A percentile compares a stretch with the other conserved stretches of the same genome.
phyloP scores from a whole-genome alignment of 1,140 invertebrate genomes.

The Dendrolimus kikuchii region DNA sequence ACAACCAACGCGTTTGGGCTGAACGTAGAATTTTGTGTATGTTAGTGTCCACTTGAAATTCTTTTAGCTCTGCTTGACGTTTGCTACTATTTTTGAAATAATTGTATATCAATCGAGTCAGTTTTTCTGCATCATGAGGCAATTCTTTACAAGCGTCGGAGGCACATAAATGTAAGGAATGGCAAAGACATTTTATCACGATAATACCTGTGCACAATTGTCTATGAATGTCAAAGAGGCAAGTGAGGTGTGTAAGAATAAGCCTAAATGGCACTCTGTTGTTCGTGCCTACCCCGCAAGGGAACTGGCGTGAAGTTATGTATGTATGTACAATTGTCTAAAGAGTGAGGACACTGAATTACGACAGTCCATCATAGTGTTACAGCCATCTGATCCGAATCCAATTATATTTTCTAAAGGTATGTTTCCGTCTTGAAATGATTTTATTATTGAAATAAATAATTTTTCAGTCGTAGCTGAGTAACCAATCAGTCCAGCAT shows the following conservation, averaged over 20 bases:
- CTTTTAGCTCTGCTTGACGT: conserved; percentile 13
- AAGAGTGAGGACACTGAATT: conserved; percentile 1
- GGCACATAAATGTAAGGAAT: too few relatives aligned
- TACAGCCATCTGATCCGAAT: conserved; percentile 49
- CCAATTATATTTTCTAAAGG: conserved; percentile 45
- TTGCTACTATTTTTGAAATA: conserved; percentile 40
- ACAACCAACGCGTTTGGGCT: conserved; percentile 40
- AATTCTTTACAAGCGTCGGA: conserved; percentile 43
- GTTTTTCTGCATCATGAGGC: conserved; percentile 29
- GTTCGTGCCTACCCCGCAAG: too few relatives aligned
- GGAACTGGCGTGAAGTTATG: too few relatives aligned
- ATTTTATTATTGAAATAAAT: conserved; percentile 24
- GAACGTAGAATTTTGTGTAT: conserved; percentile 25
- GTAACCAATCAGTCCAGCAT: conserved; percentile 13
- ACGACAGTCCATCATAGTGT: too few relatives aligned
- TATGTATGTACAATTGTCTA: too few relatives aligned
- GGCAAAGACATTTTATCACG: too few relatives aligned
- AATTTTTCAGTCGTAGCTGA: conserved; percentile 33
- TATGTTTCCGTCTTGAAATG: conserved; percentile 27
- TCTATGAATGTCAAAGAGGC: too few relatives aligned
- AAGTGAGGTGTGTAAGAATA: too few relatives aligned
- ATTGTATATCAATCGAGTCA: conserved; percentile 30
- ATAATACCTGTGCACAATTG: too few relatives aligned
- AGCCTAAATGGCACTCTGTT: too few relatives aligned
- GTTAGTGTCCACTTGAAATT: conserved; percentile 7